These are phyloP conservation scores for Pollenia amentaria DNA, from an alignment of 2,888 invertebrate species.

Conservation along the genomic window DNA sequence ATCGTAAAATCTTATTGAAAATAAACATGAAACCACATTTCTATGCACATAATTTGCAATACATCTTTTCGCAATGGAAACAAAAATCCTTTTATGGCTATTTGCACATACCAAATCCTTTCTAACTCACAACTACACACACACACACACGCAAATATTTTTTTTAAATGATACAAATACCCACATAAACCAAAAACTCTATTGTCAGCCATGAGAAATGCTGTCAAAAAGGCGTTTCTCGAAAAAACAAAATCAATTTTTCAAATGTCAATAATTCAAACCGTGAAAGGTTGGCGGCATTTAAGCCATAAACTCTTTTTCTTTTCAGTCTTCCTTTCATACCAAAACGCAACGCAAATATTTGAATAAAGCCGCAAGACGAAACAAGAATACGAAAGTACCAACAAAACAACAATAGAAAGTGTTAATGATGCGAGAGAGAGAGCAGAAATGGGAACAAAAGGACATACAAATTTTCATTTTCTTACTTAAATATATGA, in stretches of 20 bases:
- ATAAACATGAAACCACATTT: slow-evolving; percentile 15
- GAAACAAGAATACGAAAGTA: slow-evolving; percentile 43
- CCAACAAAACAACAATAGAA: slow-evolving; percentile 69
- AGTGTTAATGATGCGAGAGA: slow-evolving; percentile 76
- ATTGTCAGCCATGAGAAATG: slow-evolving; percentile 56
- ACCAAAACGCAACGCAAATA: slow-evolving; percentile 59
- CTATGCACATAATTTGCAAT: slow-evolving; percentile 23
- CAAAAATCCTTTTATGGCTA: slow-evolving; percentile 57
- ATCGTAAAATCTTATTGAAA: slow-evolving; percentile 10
- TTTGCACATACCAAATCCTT: slow-evolving; percentile 58
- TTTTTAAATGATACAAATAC: neutral
- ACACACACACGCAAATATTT: neutral
- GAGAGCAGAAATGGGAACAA: slow-evolving; percentile 31
- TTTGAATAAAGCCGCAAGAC: slow-evolving; percentile 74
- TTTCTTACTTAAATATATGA: slow-evolving; percentile 27
- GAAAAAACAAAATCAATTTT: slow-evolving; percentile 73
- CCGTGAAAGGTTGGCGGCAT: slow-evolving; percentile 64
- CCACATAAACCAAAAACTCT: neutral
- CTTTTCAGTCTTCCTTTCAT: neutral
- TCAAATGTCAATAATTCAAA: slow-evolving; percentile 73
- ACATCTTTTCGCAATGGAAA: neutral
- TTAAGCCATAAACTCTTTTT: slow-evolving; percentile 62
- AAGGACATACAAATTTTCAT: slow-evolving; percentile 33
- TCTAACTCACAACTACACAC: neutral
- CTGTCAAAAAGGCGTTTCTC: slow-evolving; percentile 68